Conservation (phyloP, 2,113 vertebrate genomes). For the Myotis lucifugus region DNA sequence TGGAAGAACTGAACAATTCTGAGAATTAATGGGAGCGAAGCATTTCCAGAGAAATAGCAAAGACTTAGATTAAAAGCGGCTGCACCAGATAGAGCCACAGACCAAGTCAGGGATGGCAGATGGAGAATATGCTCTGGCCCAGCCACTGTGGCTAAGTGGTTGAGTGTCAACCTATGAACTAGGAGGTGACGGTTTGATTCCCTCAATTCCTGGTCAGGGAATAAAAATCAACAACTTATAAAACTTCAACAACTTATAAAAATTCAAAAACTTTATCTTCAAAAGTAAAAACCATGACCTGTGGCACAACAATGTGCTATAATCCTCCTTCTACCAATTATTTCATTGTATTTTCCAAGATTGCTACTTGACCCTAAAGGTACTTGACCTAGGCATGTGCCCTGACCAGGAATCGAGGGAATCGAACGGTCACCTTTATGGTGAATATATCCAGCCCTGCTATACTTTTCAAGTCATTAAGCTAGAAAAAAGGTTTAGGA, state of each 20-base stretch:
- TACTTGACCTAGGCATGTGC: not conserved
- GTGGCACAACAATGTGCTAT: not conserved
- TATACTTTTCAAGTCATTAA: not conserved
- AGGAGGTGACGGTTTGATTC: no score
- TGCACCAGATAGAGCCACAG: not conserved
- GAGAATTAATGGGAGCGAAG: not conserved
- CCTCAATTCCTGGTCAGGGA: not conserved
- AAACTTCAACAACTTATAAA: not conserved
- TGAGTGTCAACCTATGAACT: no score
- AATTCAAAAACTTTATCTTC: not conserved
- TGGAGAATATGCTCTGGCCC: not conserved
- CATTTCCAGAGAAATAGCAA: not conserved
- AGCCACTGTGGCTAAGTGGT: no score
- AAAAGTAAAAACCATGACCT: not conserved
- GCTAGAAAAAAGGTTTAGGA: not conserved
- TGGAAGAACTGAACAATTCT: constrained; percentile 1
- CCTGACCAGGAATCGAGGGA: no score
- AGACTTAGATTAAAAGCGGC: not conserved
- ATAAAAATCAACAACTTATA: not conserved
- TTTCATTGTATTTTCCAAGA: not conserved
- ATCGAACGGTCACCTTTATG: no score
- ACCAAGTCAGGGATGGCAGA: not conserved
- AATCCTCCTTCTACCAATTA: not conserved
- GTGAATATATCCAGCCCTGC: not conserved
- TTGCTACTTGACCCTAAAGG: not conserved